These are phyloP conservation scores for Solenopsis invicta DNA, from an alignment of 1,140 invertebrate species.

Conservation along the genomic window DNA sequence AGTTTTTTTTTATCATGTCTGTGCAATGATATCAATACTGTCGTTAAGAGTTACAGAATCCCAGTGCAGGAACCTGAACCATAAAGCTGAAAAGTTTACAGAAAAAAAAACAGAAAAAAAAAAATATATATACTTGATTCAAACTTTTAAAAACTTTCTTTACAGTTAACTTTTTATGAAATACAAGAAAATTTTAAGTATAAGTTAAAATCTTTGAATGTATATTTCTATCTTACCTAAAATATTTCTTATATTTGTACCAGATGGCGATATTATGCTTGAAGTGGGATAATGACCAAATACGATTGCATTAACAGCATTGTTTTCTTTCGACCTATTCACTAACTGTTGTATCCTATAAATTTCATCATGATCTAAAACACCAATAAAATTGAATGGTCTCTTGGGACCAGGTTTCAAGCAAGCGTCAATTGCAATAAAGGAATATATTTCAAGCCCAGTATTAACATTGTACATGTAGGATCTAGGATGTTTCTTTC, in stretches of 20 bases:
- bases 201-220: too few species aligned
- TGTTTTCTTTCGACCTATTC: conserved; percentile 84
- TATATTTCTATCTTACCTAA: conserved; percentile 84
- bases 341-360: conserved; percentile 87
- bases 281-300: conserved; percentile 98
- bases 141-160: too few species aligned
- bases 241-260: conserved; percentile 88
- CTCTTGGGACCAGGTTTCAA: conserved; percentile 94
- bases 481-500: conserved; percentile 90
- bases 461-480: conserved; percentile 91
- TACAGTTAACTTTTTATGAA: too few species aligned
- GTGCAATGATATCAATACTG: too few species aligned
- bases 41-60: too few species aligned
- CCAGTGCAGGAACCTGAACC: too few species aligned
- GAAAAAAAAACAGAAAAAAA: too few species aligned
- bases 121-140: too few species aligned
- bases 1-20: too few species aligned
- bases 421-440: conserved; percentile 96
- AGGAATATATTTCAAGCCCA: conserved; percentile 90
- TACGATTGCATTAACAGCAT: conserved; percentile 91
- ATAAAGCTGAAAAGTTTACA: too few species aligned
- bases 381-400: conserved; percentile 97
- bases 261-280: conserved; percentile 91
- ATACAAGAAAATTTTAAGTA: too few species aligned
- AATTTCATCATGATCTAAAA: conserved; percentile 89